These are phyloP conservation scores for Nasonia longicornis DNA, from an alignment of 1,140 invertebrate species.

Conservation along the genomic window DNA sequence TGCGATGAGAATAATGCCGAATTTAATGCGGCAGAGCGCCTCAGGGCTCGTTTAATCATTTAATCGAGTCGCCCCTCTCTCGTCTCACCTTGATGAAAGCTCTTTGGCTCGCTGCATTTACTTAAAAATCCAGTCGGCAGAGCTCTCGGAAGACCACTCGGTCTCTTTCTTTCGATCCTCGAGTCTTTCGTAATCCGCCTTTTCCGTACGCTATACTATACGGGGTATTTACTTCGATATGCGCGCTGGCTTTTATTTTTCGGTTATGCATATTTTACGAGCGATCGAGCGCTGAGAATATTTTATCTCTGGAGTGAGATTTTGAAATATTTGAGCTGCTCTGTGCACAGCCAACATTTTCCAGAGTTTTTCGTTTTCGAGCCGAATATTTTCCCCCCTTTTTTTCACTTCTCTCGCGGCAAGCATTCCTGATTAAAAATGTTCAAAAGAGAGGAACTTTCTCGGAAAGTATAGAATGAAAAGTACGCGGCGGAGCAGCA, in stretches of 20 bases:
- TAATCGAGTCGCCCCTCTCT: slow-evolving; percentile 55
- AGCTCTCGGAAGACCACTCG: neutral
- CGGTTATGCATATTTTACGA: neutral
- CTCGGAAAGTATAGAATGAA: too few relatives aligned
- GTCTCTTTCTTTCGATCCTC: neutral
- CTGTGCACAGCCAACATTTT: too few relatives aligned
- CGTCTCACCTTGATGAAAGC: slow-evolving; percentile 51
- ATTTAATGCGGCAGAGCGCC: slow-evolving; percentile 55
- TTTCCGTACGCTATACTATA: neutral
- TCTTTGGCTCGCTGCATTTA: slow-evolving; percentile 50
- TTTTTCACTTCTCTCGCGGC: too few relatives aligned
- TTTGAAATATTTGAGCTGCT: too few relatives aligned
- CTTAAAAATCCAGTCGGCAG: slow-evolving; percentile 52
- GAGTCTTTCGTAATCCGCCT: slow-evolving; percentile 29
- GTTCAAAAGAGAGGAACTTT: too few relatives aligned
- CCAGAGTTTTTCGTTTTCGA: too few relatives aligned
- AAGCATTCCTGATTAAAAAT: too few relatives aligned
- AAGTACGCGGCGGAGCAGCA: too few relatives aligned
- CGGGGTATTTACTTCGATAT: too few relatives aligned
- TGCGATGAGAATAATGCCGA: slow-evolving; percentile 52
- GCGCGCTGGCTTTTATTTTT: neutral
- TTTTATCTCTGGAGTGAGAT: too few relatives aligned
- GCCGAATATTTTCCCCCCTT: too few relatives aligned
- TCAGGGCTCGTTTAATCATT: slow-evolving; percentile 57
- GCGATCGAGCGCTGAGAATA: too few relatives aligned